phyloP scores from a whole-genome alignment of 2,797 vertebrate species.

The Garrulus glandarius region DNA sequence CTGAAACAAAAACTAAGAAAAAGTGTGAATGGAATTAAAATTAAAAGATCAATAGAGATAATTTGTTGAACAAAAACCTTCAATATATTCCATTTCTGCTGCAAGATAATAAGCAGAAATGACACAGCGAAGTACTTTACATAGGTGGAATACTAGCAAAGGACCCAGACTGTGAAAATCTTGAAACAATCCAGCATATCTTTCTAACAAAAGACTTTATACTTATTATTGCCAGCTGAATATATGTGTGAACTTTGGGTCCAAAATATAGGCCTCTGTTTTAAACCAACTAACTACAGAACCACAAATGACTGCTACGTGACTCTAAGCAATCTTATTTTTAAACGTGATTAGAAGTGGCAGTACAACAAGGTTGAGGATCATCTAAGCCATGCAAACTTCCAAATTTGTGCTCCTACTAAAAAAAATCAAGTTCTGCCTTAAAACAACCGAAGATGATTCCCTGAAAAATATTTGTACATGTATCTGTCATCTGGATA shows the following conservation, averaged over 20 bases:
- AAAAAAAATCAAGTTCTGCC: not conserved
- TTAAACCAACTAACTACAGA: not conserved
- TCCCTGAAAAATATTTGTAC: not conserved
- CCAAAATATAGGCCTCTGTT: not conserved
- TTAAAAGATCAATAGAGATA: not conserved
- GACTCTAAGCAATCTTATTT: not conserved
- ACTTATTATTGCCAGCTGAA: not conserved
- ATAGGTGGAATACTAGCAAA: not conserved
- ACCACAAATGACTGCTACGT: not conserved
- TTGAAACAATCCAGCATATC: not conserved
- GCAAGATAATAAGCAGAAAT: not conserved
- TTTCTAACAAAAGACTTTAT: not conserved
- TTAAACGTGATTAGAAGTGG: not conserved
- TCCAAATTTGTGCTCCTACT: not conserved
- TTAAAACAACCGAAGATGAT: not conserved
- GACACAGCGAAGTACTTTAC: not conserved
- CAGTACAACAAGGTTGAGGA: not conserved
- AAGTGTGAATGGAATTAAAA: not conserved
- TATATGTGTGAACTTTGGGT: not conserved
- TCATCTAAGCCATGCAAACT: not conserved
- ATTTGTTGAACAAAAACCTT: not conserved
- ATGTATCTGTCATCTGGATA: not conserved
- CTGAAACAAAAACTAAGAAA: not conserved
- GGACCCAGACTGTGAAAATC: not conserved
- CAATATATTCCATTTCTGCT: not conserved